Conservation (phyloP, 2,797 vertebrate species). For the Allobates femoralis region DNA sequence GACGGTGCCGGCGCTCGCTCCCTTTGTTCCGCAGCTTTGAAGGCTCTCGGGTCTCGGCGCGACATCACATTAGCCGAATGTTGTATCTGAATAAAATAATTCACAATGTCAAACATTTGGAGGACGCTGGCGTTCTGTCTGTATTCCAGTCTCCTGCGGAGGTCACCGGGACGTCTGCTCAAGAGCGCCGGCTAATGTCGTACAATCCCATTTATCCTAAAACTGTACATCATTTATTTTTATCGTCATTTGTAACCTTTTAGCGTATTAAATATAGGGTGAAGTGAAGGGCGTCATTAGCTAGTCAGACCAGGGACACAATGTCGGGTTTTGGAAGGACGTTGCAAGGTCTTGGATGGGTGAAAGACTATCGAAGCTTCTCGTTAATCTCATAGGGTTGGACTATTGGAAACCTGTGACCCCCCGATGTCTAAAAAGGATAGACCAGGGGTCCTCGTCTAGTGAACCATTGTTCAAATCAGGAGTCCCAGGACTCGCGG, state of each 20-base stretch:
- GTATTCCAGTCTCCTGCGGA: constrained; percentile 46
- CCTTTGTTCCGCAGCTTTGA: constrained; percentile 37
- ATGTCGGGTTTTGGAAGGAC: neutral
- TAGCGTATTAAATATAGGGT: constrained; percentile 42
- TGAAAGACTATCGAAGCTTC: too few relatives aligned
- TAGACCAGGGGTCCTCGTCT: too few relatives aligned
- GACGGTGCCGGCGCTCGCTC: neutral
- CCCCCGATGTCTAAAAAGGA: too few relatives aligned
- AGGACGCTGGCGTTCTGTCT: constrained; percentile 30
- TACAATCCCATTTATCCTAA: constrained; percentile 47
- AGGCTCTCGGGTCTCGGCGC: neutral
- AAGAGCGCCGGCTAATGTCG: constrained; percentile 28
- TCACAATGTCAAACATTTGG: constrained; percentile 48
- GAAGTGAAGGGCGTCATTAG: constrained; percentile 48
- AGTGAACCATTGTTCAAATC: too few relatives aligned
- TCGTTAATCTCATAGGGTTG: neutral
- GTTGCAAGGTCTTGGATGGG: constrained; percentile 8
- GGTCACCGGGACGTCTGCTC: constrained; percentile 43
- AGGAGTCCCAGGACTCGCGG: too few relatives aligned
- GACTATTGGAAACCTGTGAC: too few relatives aligned
- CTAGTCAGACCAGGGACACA: neutral
- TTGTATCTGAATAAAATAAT: constrained; percentile 28
- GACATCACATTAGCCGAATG: neutral
- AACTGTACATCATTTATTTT: constrained; percentile 46
- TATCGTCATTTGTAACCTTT: constrained; percentile 50